Evolutionary conservation across 2,888 invertebrate species (phyloP).

Genomic region (Serrognathus titanus): DNA sequence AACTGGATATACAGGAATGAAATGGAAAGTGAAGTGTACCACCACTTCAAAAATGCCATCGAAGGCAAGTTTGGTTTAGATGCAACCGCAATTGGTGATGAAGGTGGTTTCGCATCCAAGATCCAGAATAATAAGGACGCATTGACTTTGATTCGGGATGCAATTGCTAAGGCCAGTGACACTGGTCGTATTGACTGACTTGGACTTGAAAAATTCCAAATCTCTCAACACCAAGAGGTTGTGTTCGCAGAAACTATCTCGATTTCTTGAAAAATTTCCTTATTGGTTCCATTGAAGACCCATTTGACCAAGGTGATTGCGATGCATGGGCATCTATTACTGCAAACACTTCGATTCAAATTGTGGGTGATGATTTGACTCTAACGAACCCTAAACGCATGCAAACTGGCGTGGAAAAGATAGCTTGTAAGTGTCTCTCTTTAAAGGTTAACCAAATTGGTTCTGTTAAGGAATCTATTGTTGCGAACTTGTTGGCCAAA

Average conservation of each 20-base stretch:
- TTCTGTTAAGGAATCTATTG: slow-evolving; percentile 95
- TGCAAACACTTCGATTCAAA: slow-evolving; percentile 74
- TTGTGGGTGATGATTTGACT: slow-evolving; percentile 94
- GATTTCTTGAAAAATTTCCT: slow-evolving; percentile 89
- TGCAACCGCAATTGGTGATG: slow-evolving; percentile 97
- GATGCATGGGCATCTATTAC: slow-evolving; percentile 85
- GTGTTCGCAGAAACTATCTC: slow-evolving; percentile 79
- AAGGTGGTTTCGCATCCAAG: slow-evolving; percentile 99
- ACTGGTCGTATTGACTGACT: slow-evolving; percentile 91
- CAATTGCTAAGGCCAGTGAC: slow-evolving; percentile 94
- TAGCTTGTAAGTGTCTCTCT: slow-evolving; percentile 95
- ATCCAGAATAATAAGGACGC: slow-evolving; percentile 96
- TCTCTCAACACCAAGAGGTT: slow-evolving; percentile 82
- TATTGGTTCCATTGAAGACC: slow-evolving; percentile 97
- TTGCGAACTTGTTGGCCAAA: too few species aligned
- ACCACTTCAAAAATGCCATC: slow-evolving; percentile 94
- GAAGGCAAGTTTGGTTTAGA: slow-evolving; percentile 93
- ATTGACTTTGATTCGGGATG: slow-evolving; percentile 77
- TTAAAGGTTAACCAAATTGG: slow-evolving; percentile 98
- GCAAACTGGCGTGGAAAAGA: slow-evolving; percentile 90
- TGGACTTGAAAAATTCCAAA: slow-evolving; percentile 96
- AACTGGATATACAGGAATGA: slow-evolving; percentile 93
- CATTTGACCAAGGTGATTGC: slow-evolving; percentile 99
- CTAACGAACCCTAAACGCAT: slow-evolving; percentile 94
- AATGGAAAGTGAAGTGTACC: slow-evolving; percentile 97